Percentiles rank a stretch among this genome's conserved stretches.
Conservation (phyloP, 2,888 invertebrate genomes). For the Euplexia lucipara region DNA sequence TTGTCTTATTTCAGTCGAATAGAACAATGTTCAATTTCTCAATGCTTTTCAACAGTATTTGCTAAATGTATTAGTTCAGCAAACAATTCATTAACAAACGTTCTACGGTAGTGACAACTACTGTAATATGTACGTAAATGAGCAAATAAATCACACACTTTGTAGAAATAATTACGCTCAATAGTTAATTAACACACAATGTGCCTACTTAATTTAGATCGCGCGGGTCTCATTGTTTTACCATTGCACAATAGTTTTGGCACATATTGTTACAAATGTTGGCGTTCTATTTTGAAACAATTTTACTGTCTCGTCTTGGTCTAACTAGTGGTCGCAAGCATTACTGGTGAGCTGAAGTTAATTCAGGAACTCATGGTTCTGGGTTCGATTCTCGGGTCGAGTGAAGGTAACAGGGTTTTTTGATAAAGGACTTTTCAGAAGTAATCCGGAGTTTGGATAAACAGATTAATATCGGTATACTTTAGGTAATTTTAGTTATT, state of each 20-base stretch:
- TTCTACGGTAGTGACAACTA: background rate
- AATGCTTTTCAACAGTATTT: background rate
- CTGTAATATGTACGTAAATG: slow-evolving; percentile 14
- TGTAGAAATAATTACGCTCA: slow-evolving; percentile 19
- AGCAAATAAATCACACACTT: slow-evolving; percentile 17
- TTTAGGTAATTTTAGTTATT: too few species aligned
- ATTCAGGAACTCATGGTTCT: too few species aligned
- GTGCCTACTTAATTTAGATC: slow-evolving; percentile 8
- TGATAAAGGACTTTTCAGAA: too few species aligned
- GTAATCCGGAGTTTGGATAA: too few species aligned
- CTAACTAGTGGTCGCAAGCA: too few species aligned
- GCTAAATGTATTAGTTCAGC: background rate
- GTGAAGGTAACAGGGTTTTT: too few species aligned
- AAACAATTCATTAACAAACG: background rate
- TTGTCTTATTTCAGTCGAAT: background rate
- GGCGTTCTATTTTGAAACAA: slow-evolving; percentile 13
- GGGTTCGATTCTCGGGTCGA: too few species aligned
- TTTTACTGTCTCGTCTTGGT: background rate
- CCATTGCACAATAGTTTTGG: slow-evolving; percentile 14
- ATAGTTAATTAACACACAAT: slow-evolving; percentile 46
- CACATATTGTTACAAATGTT: slow-evolving; percentile 8
- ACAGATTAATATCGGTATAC: too few species aligned
- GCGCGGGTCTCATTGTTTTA: slow-evolving; percentile 3
- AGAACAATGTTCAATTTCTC: background rate
- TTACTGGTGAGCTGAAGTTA: too few species aligned